Evolutionary conservation across 1,140 invertebrate species (phyloP).

Genomic region (Aphaenogaster ashmeadi): DNA sequence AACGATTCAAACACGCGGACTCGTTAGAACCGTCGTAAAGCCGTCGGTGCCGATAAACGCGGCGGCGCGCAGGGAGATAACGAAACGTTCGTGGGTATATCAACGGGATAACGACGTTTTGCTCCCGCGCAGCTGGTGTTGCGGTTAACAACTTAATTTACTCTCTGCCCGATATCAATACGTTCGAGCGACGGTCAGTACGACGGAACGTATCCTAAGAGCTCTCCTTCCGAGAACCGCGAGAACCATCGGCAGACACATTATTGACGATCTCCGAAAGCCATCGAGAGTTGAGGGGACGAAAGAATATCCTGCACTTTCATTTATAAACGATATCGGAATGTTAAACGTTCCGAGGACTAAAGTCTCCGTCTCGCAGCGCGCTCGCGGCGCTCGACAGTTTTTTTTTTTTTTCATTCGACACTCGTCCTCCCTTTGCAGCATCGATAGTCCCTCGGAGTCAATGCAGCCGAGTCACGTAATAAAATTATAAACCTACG

Average conservation of each 20-base stretch:
- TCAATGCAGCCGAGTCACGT: constrained; percentile 55
- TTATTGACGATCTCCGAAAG: not conserved
- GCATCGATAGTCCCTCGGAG: constrained; percentile 20
- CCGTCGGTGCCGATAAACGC: constrained; percentile 26
- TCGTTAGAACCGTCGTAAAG: constrained; percentile 49
- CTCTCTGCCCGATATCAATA: not conserved
- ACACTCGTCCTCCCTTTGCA: not conserved
- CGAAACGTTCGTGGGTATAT: constrained; percentile 19
- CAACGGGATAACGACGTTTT: constrained; percentile 12
- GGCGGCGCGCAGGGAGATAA: constrained; percentile 27
- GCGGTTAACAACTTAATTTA: constrained; percentile 49
- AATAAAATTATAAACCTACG: constrained; percentile 58
- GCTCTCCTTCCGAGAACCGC: not conserved
- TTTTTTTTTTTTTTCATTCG: not conserved
- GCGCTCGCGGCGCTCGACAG: not conserved
- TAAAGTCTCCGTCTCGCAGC: not conserved
- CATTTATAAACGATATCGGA: not conserved
- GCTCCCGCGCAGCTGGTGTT: not conserved
- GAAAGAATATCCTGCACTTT: not conserved
- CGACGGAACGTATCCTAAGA: not conserved
- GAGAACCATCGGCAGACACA: not conserved
- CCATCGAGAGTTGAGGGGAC: not conserved
- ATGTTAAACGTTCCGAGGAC: not conserved
- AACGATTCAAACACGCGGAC: constrained; percentile 12
- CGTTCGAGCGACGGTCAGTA: no score